Base-by-base conservation (phyloP, 2,797 vertebrate species). In the Merluccius polli region DNA sequence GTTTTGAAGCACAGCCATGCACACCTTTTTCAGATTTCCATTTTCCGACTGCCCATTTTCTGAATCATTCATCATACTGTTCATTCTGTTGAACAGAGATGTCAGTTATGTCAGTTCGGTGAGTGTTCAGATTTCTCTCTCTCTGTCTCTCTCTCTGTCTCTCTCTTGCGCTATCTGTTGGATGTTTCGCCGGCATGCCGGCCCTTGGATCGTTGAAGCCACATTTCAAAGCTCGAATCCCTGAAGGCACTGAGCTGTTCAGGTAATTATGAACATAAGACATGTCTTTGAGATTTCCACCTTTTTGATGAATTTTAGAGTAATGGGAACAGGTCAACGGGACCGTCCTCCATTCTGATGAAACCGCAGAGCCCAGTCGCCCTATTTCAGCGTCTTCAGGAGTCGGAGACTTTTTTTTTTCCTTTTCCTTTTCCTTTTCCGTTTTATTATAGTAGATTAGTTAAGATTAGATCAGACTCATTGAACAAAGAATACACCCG, bases 41-140 rank as follows among this genome's bases (percentile, higher is more conserved):
- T 78, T 73, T 72, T 76, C 81, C 72, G 63, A 48, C 18, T 41
- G 70, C 72, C 78, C 69, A 1, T 73, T 21, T 74, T 76, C 76
- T n/a, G 74, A 82, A 77, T 73, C 38, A 38, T 36, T 73, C 73
- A 44, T 36, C 35, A n/a, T 72, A 32, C n/a, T 12, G 59, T 65
- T 29, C 32, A 44, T n/a, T 38, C 29, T 68, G 68, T 72, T 71
- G 75, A 73, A 81, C 73, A 41, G 30, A n/a, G 31, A 41, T 74
- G 59, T 27, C 59, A 65, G 59, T 65, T 59, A 68, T 75, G 67
- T 31, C 71, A 75, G 71, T 77, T 44, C 59, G 3, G 74, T 73
- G 70, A 75, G 73, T 38, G 77, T 75, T 73, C 73, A 76, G 21
- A 59, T 59, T 59, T 24, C 48, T 52, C 48, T n/a, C 5, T 21